phyloP scores from a whole-genome alignment of 2,797 vertebrate species.

The Clarias pachynema region DNA sequence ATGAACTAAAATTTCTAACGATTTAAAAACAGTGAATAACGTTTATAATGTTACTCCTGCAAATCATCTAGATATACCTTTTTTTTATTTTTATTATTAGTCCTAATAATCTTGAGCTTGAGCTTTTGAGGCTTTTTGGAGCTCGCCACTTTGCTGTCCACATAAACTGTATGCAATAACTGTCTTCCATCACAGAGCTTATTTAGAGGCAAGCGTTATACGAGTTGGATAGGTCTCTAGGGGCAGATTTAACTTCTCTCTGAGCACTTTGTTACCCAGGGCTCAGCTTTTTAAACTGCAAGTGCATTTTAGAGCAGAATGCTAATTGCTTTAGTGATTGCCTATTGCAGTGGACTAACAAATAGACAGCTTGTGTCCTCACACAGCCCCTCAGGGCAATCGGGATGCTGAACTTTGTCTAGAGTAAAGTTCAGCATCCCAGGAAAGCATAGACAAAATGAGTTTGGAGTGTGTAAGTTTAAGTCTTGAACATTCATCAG shows the following conservation, averaged over 20 bases:
- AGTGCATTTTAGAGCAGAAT: constrained; percentile 52
- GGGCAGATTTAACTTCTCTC: constrained; percentile 52
- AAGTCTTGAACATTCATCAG: neutral
- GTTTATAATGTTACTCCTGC: neutral
- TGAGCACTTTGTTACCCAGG: constrained; percentile 55
- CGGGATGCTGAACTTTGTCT: neutral
- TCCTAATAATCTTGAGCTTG: constrained; percentile 15
- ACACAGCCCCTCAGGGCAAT: constrained; percentile 24
- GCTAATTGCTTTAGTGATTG: constrained; percentile 62
- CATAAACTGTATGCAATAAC: constrained; percentile 74
- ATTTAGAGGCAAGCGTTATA: constrained; percentile 70
- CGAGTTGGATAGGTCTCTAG: constrained; percentile 65
- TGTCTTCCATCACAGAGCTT: constrained; percentile 64
- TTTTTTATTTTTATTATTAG: constrained; percentile 34
- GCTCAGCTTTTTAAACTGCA: constrained; percentile 52
- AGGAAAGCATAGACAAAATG: neutral
- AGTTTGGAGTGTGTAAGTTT: neutral
- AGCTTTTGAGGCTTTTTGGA: constrained; percentile 40
- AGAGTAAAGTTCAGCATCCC: constrained; percentile 20
- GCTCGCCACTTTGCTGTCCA: constrained; percentile 66
- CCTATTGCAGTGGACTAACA: constrained; percentile 58
- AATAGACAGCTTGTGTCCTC: constrained; percentile 51
- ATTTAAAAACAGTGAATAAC: neutral
- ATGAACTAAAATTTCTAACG: neutral
- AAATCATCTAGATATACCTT: neutral